Conservation (phyloP, 2,797 vertebrate genomes). For the Notolabrus celidotus region DNA sequence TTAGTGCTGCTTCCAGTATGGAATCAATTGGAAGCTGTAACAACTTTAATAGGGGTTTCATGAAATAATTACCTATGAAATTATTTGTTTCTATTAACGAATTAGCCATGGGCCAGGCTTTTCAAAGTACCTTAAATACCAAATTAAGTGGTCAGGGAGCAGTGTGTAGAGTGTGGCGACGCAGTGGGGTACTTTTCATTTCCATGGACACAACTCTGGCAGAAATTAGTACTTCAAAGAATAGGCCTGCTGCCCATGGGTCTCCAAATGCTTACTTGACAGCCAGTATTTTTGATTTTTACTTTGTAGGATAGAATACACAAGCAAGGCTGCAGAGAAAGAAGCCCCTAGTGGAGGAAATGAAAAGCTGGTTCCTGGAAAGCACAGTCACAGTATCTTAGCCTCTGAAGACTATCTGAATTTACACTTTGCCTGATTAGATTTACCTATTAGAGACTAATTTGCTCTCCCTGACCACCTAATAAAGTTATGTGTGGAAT, state of each 20-base stretch:
- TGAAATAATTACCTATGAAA: slow-evolving; percentile 42
- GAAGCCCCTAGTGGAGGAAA: background rate
- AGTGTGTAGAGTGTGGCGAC: slow-evolving; percentile 14
- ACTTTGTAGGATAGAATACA: slow-evolving; percentile 7
- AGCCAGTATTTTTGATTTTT: slow-evolving; percentile 22
- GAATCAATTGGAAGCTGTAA: slow-evolving; percentile 19
- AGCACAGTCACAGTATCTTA: slow-evolving; percentile 8
- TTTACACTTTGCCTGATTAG: slow-evolving; percentile 27
- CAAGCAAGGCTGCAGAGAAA: background rate
- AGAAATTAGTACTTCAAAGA: slow-evolving; percentile 37
- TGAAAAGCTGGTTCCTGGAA: slow-evolving; percentile 13
- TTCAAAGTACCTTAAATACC: slow-evolving; percentile 48
- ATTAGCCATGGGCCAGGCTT: slow-evolving; percentile 50
- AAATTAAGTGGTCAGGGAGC: slow-evolving; percentile 50
- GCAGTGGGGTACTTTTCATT: slow-evolving; percentile 28
- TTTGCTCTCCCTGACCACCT: slow-evolving; percentile 9
- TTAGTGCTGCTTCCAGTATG: slow-evolving; percentile 14
- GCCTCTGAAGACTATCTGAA: slow-evolving; percentile 22
- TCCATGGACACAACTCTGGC: slow-evolving; percentile 25
- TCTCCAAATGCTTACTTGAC: slow-evolving; percentile 19
- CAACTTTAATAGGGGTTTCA: slow-evolving; percentile 25
- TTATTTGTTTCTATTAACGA: slow-evolving; percentile 42
- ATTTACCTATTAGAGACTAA: slow-evolving; percentile 33
- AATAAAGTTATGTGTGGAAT: background rate
- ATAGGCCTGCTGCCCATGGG: slow-evolving; percentile 5